Base-by-base conservation (phyloP, 1,140 invertebrate genomes). In the Ceratoteleas bidentatus region DNA sequence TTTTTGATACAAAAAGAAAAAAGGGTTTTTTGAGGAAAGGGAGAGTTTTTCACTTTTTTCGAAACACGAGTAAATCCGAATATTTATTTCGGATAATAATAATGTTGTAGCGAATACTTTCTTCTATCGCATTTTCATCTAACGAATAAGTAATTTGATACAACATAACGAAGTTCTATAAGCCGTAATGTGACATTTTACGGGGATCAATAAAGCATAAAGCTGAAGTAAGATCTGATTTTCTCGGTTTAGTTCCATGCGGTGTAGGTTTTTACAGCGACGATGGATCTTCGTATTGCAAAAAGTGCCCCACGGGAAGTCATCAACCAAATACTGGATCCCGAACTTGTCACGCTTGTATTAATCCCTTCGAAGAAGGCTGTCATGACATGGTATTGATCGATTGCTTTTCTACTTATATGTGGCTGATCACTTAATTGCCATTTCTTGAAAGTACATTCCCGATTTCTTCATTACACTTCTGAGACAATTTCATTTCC, bases 241-340 rank as follows among this genome's bases (percentile, higher is more conserved):
- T 79, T 78, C 38, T 77, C 50, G 43, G 66, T 84, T 62, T 58
- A 90, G 89, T 88, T 85, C 89, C 89, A 69, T 90, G 89, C 57
- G 75, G 69, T n/a, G 64, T 84, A 7, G 85, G 86, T 76, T 87
- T 78, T 83, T 89, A 89, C 58, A 90, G 89, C 79, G 87, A 88
- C 65, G 87, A 90, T 56, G 85, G 88, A 72, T 84, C 85, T 14
- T 87, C 87, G 15, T 60, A 79, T 53, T 90, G 89, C 72, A 87
- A 87, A 79, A 86, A 76, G 38, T 90, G 88, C 79, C 85, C 87
- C 49, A 10, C 38, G 16, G 88, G 88, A 66, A 88, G 84, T 56
- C 85, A 89, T 82, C 89, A 90, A 69, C 87, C 87, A 40, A 87
- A 87, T 81, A 75, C 81, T 36, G 89, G 87, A 56, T 84, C 88